Evolutionary conservation across 2,113 vertebrate species (phyloP), one percentile per base, ranked within the genome.

Genomic region (Pungitius pungitius): DNA sequence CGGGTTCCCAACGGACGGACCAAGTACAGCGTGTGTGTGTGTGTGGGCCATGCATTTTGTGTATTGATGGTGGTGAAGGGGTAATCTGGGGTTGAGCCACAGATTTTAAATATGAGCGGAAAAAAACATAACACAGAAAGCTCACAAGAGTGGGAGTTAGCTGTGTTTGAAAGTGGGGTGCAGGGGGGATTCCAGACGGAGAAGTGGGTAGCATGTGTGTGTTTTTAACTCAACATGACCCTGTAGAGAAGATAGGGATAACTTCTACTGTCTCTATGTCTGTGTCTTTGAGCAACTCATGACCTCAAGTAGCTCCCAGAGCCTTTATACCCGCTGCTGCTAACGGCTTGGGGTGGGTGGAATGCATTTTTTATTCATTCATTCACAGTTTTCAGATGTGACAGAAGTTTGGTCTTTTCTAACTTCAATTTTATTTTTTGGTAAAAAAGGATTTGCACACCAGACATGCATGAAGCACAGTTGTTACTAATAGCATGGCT

Each of bases 61-160:
- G 56, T 58, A n/a, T 37, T 59, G 58, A n/a, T 42, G 47, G 69
- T 55, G 67, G 56, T 73, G 67, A 33, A 33, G 66, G 64, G 35
- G 35, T 69, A 60, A 58, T 63, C 45, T 22, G 20, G 26, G 55
- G 57, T 27, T 74, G 65, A 18, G 40, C 13, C 18, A 40, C 59
- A 55, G 51, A 55, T 60, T 70, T 71, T 18, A 56, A 75, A 47
- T 57, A 49, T 39, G 39, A 56, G 64, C 58, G 51, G 3, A 39
- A 58, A 24, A 60, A 47, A 39, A 61, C 22, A 63, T 40, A 40
- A 66, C 22, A 76, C 51, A 76, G 73, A 57, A 77, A 68, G 60
- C 49, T 61, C 27, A 61, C 37, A 45, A 26, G 73, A 49, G 64
- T 69, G 60, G 39, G 61, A 78, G 60, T 63, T 55, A 68, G 56